Evolutionary conservation across 2,888 invertebrate species (phyloP), one percentile per base, ranked within the genome.

Genomic region (Cheiracanthium punctorium): DNA sequence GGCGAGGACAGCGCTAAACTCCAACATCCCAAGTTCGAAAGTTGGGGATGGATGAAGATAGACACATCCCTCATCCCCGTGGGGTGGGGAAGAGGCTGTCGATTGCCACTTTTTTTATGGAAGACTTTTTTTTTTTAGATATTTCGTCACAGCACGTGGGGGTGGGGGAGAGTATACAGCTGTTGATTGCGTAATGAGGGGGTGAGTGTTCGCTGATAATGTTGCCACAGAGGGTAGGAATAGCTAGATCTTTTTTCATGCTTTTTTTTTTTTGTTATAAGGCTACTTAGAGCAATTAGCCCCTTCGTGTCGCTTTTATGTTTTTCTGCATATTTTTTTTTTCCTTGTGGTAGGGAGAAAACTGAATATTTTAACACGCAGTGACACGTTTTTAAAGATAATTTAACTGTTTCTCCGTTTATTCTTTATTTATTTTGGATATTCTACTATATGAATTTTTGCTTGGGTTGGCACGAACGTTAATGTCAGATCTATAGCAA

Each of bases 161-260:
- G 30, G 75, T n/a, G 72, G 28, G 77, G 43, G 73, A 43, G 28
- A 48, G 30, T 41, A 73, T 73, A 85, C 84, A 85, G 84, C 84
- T 85, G 84, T 85, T 85, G 84, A 85, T 80, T 85, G 79, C 79
- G 79, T 85, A 80, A 85, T 32, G 64, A 58, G 71, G 69, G n/a
- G 71, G 29, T 74, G 71, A 71, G 24, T 32, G 28, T 58, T 81
- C 81, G 30, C 77, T 37, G 79, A 58, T 73, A 65, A 32, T 67
- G 43, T 58, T 58, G 24, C 58, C 58, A 58, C 58, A 69, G 41
- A 48, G 12, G 72, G 37, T 5, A 28, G 70, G 24, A 32, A 32
- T 41, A 65, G 41, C n/a, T 32, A 48, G 69, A 48, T 20, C 29
- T n/a, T 52, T n/a, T 77, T 69, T 70, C 7, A 20, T 33, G 32